Evolutionary conservation across 2,113 vertebrate species (phyloP), one percentile per base, ranked within the genome.

Genomic region (Fregata magnificens): DNA sequence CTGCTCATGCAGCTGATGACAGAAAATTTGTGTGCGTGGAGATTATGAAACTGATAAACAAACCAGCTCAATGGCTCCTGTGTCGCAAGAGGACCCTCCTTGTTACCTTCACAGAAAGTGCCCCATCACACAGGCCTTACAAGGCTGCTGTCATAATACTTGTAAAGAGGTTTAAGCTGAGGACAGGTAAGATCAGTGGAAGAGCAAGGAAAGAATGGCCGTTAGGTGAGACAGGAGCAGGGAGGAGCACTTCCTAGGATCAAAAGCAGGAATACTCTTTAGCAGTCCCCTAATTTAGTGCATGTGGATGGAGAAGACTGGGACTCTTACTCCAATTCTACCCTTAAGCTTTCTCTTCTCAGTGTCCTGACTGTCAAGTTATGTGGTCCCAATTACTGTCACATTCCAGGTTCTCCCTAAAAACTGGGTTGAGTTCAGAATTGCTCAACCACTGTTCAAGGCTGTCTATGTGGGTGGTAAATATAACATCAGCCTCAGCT

Each of bases 11-110:
- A 92, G 92, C 83, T 56, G 88, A 92, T 52, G 89, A 67, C 65
- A 71, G 86, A 94, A 45, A 82, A 78, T 80, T 53, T 53, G 32
- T 90, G 74, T 74, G 76, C 62, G 83, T 24, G 74, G 2, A 90
- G 92, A 88, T 88, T 38, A 78, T 84, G 50, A 86, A 93, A 86
- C 58, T 63, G 93, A 92, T 92, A 92, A 90, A 86, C 7, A n/a
- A 86, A 89, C 56, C 56, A 89, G 47, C 38, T 81, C 66, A 88
- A 77, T 91, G 84, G 82, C 53, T 94, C 56, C 50, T 67, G 70
- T 3, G 2, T 91, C 71, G 88, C 55, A 44, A 45, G 63, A 86
- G 56, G 86, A 94, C 61, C 29, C 65, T 93, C 77, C n/a, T 61
- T 16, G 40, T 13, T 17, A 40, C 70, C 65, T 82, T 63, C 78